Evolutionary conservation across 1,140 invertebrate species (phyloP).

Genomic region (Drosophila repletoides): DNA sequence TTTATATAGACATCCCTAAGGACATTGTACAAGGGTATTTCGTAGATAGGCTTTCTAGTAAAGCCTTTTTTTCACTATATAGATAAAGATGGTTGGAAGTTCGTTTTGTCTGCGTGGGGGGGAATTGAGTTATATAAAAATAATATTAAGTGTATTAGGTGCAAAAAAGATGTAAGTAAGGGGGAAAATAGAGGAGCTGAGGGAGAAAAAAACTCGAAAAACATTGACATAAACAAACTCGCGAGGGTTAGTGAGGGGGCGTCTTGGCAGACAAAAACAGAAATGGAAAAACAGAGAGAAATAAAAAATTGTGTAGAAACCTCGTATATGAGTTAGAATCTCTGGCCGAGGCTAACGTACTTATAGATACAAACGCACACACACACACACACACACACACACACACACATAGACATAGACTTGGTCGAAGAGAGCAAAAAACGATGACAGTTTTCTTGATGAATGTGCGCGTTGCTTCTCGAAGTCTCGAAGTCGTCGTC

Average conservation of each 20-base stretch:
- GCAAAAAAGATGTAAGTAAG: constrained; percentile 61
- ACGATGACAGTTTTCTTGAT: constrained; percentile 79
- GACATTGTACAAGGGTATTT: too few relatives aligned
- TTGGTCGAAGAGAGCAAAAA: constrained; percentile 40
- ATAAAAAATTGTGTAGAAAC: constrained; percentile 23
- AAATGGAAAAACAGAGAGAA: constrained; percentile 41
- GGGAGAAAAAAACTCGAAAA: constrained; percentile 35
- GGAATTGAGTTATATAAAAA: constrained; percentile 18
- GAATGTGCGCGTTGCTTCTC: constrained; percentile 64
- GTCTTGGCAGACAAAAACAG: constrained; percentile 35
- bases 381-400: constrained; percentile 47
- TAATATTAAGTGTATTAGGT: constrained; percentile 64
- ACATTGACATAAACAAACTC: constrained; percentile 56
- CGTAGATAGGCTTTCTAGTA: too few relatives aligned
- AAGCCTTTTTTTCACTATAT: too few relatives aligned
- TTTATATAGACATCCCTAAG: too few relatives aligned
- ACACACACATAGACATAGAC: constrained; percentile 10
- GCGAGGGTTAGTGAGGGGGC: constrained; percentile 3
- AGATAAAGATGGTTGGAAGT: too few relatives aligned
- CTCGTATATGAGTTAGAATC: constrained; percentile 61
- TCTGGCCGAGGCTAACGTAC: constrained; percentile 61
- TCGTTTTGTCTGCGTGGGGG: neutral
- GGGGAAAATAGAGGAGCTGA: constrained; percentile 31
- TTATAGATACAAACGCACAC: constrained; percentile 60
- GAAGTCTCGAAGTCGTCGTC: too few relatives aligned